A percentile compares a stretch with the other conserved stretches of the same genome.
Conservation (phyloP, 2,113 vertebrate genomes). For the Toxotes chatareus region DNA sequence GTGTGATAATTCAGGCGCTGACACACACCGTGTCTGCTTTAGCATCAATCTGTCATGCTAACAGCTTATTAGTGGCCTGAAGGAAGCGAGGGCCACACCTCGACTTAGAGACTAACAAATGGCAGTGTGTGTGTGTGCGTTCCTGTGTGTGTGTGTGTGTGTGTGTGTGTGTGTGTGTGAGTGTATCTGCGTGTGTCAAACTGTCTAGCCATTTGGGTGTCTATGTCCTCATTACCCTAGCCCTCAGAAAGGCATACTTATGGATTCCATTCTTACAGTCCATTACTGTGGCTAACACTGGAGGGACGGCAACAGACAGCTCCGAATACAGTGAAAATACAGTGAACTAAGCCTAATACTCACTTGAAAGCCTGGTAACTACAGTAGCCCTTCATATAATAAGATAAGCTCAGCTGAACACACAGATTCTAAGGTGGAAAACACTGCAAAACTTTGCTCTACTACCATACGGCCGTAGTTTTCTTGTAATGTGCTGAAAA, state of each 20-base stretch:
- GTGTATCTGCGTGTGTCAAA: slow-evolving; percentile 41
- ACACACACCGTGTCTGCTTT: slow-evolving; percentile 79
- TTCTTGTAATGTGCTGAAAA: background rate
- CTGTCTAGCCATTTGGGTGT: slow-evolving; percentile 60
- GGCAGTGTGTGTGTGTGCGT: slow-evolving; percentile 23
- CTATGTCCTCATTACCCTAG: slow-evolving; percentile 71
- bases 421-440: slow-evolving; percentile 1
- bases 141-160: background rate
- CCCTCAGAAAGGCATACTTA: slow-evolving; percentile 47
- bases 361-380: slow-evolving; percentile 37
- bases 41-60: slow-evolving; percentile 83
- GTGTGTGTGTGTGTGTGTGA: background rate
- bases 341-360: slow-evolving; percentile 1
- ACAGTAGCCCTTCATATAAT: background rate
- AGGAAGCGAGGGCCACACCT: slow-evolving; percentile 77
- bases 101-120: slow-evolving; percentile 74
- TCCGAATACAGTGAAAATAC: slow-evolving; percentile 26
- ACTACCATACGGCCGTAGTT: background rate
- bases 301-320: slow-evolving; percentile 26
- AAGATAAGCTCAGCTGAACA: background rate
- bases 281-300: slow-evolving; percentile 49
- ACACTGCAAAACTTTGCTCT: background rate
- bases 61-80: slow-evolving; percentile 85
- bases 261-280: slow-evolving; percentile 52
- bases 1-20: slow-evolving; percentile 81